These are phyloP conservation scores for Anarhynchus alexandrinus DNA, from an alignment of 2,113 vertebrate genomes.

Conservation along the genomic window DNA sequence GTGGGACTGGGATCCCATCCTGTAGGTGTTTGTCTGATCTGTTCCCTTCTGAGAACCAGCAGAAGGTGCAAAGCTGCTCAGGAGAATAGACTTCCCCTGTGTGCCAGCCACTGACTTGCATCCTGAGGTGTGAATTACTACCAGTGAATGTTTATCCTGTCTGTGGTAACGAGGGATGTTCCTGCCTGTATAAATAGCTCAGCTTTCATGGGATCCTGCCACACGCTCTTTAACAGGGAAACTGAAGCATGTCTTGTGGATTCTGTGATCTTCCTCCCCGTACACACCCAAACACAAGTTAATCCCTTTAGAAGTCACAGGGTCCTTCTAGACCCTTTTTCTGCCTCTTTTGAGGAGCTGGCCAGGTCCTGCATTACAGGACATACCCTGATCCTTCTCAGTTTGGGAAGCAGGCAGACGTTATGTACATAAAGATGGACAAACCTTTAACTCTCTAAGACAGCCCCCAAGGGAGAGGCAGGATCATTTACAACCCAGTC, in stretches of 20 bases:
- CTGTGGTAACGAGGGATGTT: not conserved
- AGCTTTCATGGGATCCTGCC: not conserved
- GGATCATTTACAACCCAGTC: fast-evolving
- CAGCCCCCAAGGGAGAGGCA: not conserved
- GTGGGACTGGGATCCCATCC: not conserved
- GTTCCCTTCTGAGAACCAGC: not conserved
- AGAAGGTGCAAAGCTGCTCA: not conserved
- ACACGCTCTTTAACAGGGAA: fast-evolving
- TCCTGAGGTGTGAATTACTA: not conserved
- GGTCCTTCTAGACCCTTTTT: not conserved
- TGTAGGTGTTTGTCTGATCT: not conserved
- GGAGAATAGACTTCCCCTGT: not conserved
- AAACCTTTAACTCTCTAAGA: not conserved
- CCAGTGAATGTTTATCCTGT: not conserved
- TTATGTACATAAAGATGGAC: not conserved
- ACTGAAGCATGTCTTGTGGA: fast-evolving
- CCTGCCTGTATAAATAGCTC: not conserved
- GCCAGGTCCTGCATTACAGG: not conserved
- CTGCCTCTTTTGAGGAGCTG: not conserved
- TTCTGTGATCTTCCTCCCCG: not conserved
- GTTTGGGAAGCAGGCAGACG: not conserved
- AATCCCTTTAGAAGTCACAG: not conserved
- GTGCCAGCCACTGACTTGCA: not conserved
- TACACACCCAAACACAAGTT: no score
- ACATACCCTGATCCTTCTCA: not conserved